Conservation (phyloP, 2,797 vertebrate species). For the Perodicticus potto region DNA sequence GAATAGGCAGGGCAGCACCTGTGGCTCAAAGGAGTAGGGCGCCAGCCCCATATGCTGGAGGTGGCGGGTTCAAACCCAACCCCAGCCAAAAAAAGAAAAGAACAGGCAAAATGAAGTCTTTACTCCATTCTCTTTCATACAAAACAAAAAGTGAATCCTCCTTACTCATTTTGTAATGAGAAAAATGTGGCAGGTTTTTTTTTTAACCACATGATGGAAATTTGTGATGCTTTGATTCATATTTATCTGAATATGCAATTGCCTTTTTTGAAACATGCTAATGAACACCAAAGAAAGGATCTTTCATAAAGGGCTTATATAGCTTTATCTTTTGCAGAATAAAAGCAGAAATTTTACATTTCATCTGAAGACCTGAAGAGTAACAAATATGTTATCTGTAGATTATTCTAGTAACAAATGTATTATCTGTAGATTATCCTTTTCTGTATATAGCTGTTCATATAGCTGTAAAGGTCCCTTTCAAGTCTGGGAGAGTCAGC, state of each 20-base stretch:
- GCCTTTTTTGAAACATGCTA: background rate
- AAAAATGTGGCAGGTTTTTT: background rate
- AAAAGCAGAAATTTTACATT: background rate
- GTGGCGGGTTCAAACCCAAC: too few species aligned
- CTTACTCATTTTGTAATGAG: slow-evolving; percentile 4
- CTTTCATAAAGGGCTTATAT: background rate
- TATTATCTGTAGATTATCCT: background rate
- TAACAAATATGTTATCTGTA: background rate
- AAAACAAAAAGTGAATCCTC: background rate
- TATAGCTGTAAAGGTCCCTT: background rate
- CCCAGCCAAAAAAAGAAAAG: background rate
- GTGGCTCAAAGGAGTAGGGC: too few species aligned
- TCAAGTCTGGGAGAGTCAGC: background rate
- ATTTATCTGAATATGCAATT: background rate
- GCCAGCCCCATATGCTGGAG: too few species aligned
- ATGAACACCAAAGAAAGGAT: background rate
- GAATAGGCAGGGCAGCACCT: background rate
- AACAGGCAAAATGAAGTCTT: slow-evolving; percentile 16
- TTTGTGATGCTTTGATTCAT: background rate
- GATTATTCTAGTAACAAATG: background rate
- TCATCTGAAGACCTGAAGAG: background rate
- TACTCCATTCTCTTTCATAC: slow-evolving; percentile 53
- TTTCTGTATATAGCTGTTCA: background rate
- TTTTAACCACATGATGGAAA: background rate
- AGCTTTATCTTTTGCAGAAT: background rate